Evolutionary conservation across 2,113 vertebrate genomes (phyloP).

Genomic region (Vireo altiloquus): DNA sequence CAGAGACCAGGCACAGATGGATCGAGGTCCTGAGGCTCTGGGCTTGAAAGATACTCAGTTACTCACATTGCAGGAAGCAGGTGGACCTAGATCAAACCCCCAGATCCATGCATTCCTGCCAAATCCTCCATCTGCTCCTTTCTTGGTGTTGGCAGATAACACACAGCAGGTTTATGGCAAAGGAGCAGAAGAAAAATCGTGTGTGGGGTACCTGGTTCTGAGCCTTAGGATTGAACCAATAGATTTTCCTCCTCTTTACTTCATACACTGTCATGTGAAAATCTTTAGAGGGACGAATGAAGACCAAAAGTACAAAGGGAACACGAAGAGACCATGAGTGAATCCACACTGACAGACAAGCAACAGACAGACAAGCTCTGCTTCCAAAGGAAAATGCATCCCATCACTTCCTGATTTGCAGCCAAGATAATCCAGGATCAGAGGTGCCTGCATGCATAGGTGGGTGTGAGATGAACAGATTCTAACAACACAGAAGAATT

Average conservation of each 20-base stretch:
- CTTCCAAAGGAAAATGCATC: neutral
- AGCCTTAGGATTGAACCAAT: neutral
- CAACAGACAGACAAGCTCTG: neutral
- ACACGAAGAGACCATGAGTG: neutral
- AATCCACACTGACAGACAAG: neutral
- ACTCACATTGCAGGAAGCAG: neutral
- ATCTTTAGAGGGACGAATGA: neutral
- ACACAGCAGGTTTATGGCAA: neutral
- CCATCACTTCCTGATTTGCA: conserved; percentile 18
- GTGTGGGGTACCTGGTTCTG: neutral
- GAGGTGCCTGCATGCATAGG: neutral
- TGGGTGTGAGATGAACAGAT: neutral
- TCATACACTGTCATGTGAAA: neutral
- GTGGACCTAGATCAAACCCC: neutral
- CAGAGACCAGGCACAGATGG: neutral
- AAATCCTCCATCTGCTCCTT: neutral
- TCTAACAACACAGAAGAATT: neutral
- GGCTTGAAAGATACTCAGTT: neutral
- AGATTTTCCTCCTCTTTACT: neutral
- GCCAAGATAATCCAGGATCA: neutral
- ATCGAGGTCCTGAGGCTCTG: neutral
- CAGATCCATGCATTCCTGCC: neutral
- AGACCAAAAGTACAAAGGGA: neutral
- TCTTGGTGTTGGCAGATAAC: neutral
- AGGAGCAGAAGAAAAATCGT: neutral